Percentiles rank a stretch among this genome's conserved stretches.
These are phyloP conservation scores for Dolichotis patagonum DNA, from an alignment of 2,113 vertebrate genomes.

Conservation along the genomic window DNA sequence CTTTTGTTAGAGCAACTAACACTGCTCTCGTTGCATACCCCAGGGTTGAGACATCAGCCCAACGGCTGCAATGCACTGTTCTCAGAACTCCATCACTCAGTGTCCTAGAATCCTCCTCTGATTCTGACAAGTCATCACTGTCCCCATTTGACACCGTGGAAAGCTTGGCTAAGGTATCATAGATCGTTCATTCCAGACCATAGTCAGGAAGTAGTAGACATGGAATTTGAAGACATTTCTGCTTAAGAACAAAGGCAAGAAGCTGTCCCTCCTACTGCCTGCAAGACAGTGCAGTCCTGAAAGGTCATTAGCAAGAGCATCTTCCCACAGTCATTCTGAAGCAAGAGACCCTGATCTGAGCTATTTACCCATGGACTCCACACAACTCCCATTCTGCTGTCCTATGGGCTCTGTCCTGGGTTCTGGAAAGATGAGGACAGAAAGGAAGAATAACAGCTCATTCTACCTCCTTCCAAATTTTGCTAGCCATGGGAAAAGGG, in stretches of 20 bases:
- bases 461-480: neutral
- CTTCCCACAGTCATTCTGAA: neutral
- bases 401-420: rapidly evolving
- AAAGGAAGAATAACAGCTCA: neutral
- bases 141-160: neutral
- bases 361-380: neutral
- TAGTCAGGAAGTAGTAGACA: neutral
- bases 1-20: neutral
- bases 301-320: neutral
- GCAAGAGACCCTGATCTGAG: neutral
- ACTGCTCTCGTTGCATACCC: neutral
- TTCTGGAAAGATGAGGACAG: neutral
- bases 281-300: neutral
- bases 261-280: neutral
- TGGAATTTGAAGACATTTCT: neutral
- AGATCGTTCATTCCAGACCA: neutral
- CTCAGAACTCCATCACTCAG: neutral
- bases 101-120: neutral
- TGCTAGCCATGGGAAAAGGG: neutral
- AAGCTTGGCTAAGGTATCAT: neutral
- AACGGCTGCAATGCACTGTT: rapidly evolving
- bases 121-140: neutral
- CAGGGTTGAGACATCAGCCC: neutral
- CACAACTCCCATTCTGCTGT: neutral
- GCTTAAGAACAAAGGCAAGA: neutral